Evolutionary conservation across 1,140 invertebrate species (phyloP), one percentile per base, ranked within the genome.

Genomic region (Heliothis virescens): DNA sequence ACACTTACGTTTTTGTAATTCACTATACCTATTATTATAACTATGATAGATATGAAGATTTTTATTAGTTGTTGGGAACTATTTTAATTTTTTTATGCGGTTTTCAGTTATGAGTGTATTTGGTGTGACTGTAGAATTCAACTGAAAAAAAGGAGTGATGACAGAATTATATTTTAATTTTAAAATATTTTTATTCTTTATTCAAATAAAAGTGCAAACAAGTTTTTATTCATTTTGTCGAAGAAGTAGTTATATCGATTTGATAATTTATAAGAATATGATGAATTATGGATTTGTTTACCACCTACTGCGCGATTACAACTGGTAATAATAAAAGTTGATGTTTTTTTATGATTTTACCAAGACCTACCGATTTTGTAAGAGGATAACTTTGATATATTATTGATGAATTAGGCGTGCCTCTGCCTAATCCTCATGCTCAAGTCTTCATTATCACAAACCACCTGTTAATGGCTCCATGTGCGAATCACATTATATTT

Each of bases 41-140:
- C 57, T 26, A 18, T 26, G 21, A 26, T 16, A 79, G 16, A 57
- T 75, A 48, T 75, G 67, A 13, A 50, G 18, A 16, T 80, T 80
- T 80, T 80, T 57, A 53, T 63, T 63, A 11, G 55, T 63, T 48
- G 55, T 21, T 59, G 18, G 65, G 63, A 71, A 65, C 73, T 72
- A 59, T 84, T 84, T 81, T 52, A 74, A 52, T 41, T 60, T 86
- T 86, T 86, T 86, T 86, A 80, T 82, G 72, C 78, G 63, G 72
- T 87, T 87, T 85, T 85, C 78, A 13, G 4, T 47, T 63, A 65
- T 65, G 53, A 59, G 47, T 83, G 73, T 81, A 69, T 85, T 67
- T 55, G 52, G 71, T 74, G 29, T 85, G 83, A 78, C 76, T 60
- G 65, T n/a, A 60, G 63, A 63, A 67, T 67, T 76, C 60, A 74